Base-by-base conservation (phyloP, 2,113 vertebrate species). In the Toxotes chatareus region DNA sequence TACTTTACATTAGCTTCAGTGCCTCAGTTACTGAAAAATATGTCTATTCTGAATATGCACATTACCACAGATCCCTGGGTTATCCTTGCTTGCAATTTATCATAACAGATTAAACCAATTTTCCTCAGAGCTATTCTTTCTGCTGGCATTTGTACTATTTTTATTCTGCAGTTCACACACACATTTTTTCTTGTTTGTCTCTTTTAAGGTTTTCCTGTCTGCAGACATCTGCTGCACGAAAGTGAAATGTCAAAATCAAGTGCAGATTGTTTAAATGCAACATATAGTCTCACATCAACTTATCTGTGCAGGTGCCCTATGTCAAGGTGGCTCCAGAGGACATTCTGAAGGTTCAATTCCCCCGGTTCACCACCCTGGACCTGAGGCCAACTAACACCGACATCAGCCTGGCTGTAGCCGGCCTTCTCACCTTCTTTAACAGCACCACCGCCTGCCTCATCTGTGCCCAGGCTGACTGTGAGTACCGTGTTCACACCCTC, bases 251-350 rank as follows among this genome's bases (percentile, higher is more conserved):
- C 56, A 57, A 51, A 65, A 16, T 42, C 19, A 55, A 23, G n/a
- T 46, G 60, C 8, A 27, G 10, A 44, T 65, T 51, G 53, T 71
- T 38, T 21, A 73, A 79, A 62, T 79, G 42, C 53, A 17, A 12
- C 56, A 34, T 55, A 44, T 57, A 53, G 19, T 4, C 68, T 90
- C 57, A 88, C 66, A 11, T 67, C 31, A 36, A 17, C 61, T 1
- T 87, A 42, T 87, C 66, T 68, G 60, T 86, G 55, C 91, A 99
- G 98, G 98, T 99, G 16, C 98, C 98, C 61, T 99, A 99, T 82
- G 97, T 99, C 92, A 99, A 97, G 94, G 98, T 99, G 86, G 97
- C 98, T 55, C 97, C 98, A 0, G 98, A 99, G 87, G 98, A 99
- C 86, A 98, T 98, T 78, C 91, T 99, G 87, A 98, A 98, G 94